Evolutionary conservation across 2,113 vertebrate species (phyloP).

Genomic region (Irena cyanogastra): DNA sequence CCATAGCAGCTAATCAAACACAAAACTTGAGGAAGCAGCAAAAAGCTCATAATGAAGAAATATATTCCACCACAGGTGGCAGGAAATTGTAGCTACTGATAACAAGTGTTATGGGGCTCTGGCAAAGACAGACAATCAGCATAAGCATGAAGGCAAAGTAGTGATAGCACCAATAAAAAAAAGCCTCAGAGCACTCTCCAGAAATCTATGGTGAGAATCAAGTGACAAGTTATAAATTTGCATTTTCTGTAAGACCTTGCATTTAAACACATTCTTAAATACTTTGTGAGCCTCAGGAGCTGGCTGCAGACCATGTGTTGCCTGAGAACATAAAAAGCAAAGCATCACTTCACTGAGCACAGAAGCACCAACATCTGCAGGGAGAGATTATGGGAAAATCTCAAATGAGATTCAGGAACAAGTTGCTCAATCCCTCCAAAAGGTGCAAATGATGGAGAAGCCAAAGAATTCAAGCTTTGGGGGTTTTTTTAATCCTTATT

Average conservation of each 20-base stretch:
- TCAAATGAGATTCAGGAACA: background rate
- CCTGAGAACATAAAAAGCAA: background rate
- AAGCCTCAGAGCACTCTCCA: background rate
- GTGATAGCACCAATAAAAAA: background rate
- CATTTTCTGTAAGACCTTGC: conserved; percentile 29
- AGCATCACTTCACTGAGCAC: background rate
- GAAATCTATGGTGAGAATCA: conserved; percentile 23
- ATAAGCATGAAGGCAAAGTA: conserved; percentile 23
- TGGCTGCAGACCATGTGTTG: conserved; percentile 12
- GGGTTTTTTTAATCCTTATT: background rate
- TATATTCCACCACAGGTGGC: conserved; percentile 37
- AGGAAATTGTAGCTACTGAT: conserved; percentile 50
- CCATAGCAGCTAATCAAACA: conserved; percentile 2
- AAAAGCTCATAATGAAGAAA: conserved; percentile 43
- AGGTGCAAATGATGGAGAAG: fast-evolving
- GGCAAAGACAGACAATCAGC: conserved; percentile 27
- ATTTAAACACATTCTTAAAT: conserved; percentile 26
- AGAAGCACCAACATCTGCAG: conserved; percentile 29
- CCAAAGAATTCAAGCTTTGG: background rate
- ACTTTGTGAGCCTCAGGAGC: background rate
- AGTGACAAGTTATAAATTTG: background rate
- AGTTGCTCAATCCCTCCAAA: background rate
- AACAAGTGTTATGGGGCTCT: conserved; percentile 11
- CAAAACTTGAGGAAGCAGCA: conserved; percentile 25
- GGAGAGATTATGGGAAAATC: background rate